phyloP scores from a whole-genome alignment of 1,140 invertebrate genomes.

The Drosophila tropicalis region DNA sequence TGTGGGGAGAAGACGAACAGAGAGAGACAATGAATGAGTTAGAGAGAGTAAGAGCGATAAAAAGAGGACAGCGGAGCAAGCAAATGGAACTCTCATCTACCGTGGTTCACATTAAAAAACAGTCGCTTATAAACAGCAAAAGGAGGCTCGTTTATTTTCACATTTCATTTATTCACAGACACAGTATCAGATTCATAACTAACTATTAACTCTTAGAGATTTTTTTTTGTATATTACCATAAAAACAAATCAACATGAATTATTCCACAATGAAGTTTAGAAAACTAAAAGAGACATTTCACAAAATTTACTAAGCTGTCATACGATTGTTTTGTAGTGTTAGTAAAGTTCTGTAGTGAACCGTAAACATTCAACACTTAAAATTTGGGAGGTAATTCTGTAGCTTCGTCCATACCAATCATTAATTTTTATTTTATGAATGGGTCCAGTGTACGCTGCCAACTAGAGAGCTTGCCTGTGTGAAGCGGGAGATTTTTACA shows the following conservation, averaged over 20 bases:
- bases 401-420: not conserved
- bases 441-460: slow-evolving; percentile 13
- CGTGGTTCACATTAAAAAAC: not conserved
- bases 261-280: too few species aligned
- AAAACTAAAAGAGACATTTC: too few species aligned
- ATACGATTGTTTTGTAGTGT: not conserved
- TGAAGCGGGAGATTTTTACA: slow-evolving; percentile 2
- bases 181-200: too few species aligned
- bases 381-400: not conserved
- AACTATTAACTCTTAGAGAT: too few species aligned
- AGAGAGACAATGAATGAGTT: not conserved
- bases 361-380: too few species aligned
- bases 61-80: not conserved
- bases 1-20: not conserved
- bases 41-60: not conserved
- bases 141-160: not conserved
- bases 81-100: slow-evolving; percentile 1
- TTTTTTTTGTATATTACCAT: too few species aligned
- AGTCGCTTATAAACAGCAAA: not conserved
- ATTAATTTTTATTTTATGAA: slow-evolving; percentile 2
- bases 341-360: not conserved
- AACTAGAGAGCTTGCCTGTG: too few species aligned
- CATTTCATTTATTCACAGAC: not conserved
- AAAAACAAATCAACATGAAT: too few species aligned
- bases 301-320: too few species aligned